phyloP scores from a whole-genome alignment of 2,888 invertebrate species.

The Diachrysia chrysitis region DNA sequence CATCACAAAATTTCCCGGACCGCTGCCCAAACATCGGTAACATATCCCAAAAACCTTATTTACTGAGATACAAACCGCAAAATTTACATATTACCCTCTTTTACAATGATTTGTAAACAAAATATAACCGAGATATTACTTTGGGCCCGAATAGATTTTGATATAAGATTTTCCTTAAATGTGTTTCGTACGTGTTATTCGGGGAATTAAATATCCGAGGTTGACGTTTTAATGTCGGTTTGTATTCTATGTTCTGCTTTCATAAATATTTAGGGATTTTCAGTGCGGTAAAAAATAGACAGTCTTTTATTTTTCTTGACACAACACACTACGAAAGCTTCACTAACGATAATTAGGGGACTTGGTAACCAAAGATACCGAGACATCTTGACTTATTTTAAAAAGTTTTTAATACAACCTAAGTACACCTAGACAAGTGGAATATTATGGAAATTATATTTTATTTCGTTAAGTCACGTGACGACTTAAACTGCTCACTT shows the following conservation, averaged over 20 bases:
- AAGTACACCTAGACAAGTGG: too few species aligned
- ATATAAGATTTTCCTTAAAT: slow-evolving; percentile 25
- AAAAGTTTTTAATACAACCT: too few species aligned
- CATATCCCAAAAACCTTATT: slow-evolving; percentile 28
- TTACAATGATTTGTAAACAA: slow-evolving; percentile 54
- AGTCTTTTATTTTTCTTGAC: background rate
- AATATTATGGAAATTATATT: too few species aligned
- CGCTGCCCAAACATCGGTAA: slow-evolving; percentile 33
- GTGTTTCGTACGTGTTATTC: slow-evolving; percentile 5
- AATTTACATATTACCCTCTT: slow-evolving; percentile 48
- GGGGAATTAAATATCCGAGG: slow-evolving; percentile 4
- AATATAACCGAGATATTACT: slow-evolving; percentile 29
- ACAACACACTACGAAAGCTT: background rate
- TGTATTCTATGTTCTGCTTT: background rate
- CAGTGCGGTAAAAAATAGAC: background rate
- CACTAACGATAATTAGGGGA: too few species aligned
- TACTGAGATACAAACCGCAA: slow-evolving; percentile 26
- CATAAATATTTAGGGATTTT: background rate
- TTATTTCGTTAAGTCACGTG: too few species aligned
- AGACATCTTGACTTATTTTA: too few species aligned
- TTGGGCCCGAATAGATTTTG: slow-evolving; percentile 28
- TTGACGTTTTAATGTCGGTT: background rate
- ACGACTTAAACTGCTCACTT: too few species aligned
- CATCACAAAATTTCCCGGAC: slow-evolving; percentile 24
- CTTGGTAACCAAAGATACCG: too few species aligned